Evolutionary conservation across 2,113 vertebrate genomes (phyloP).

Genomic region (Holacanthus passer): DNA sequence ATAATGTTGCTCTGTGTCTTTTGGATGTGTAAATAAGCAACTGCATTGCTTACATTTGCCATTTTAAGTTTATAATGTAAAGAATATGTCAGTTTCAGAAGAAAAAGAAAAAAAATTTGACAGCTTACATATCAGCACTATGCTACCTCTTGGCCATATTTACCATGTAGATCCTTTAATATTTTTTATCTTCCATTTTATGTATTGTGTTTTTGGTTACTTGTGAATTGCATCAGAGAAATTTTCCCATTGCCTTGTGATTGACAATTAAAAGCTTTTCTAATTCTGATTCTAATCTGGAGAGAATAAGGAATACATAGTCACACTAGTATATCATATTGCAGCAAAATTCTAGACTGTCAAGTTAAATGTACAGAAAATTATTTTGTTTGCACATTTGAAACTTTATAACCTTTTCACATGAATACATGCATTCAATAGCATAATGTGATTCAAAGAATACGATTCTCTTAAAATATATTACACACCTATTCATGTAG

Average conservation of each 20-base stretch:
- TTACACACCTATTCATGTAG: slow-evolving; percentile 45
- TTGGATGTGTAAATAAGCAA: neutral
- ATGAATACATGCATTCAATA: neutral
- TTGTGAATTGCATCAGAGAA: neutral
- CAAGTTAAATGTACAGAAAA: neutral
- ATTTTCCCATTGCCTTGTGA: neutral
- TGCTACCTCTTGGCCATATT: neutral
- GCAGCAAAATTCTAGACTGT: too few relatives aligned
- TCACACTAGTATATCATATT: neutral
- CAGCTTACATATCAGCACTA: neutral
- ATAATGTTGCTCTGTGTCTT: neutral
- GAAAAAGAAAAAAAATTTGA: too few relatives aligned
- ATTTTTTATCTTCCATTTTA: neutral
- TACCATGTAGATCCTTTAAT: neutral
- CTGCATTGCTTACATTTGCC: neutral
- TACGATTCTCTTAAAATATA: slow-evolving; percentile 21
- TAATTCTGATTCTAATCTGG: neutral
- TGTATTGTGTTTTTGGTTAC: neutral
- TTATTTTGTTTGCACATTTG: neutral
- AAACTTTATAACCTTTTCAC: neutral
- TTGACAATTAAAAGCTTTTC: neutral
- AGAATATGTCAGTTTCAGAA: neutral
- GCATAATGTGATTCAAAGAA: neutral
- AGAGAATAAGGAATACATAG: neutral
- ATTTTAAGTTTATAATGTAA: too few relatives aligned